phyloP scores from a whole-genome alignment of 2,797 vertebrate genomes.

The Cetoscarus ocellatus region DNA sequence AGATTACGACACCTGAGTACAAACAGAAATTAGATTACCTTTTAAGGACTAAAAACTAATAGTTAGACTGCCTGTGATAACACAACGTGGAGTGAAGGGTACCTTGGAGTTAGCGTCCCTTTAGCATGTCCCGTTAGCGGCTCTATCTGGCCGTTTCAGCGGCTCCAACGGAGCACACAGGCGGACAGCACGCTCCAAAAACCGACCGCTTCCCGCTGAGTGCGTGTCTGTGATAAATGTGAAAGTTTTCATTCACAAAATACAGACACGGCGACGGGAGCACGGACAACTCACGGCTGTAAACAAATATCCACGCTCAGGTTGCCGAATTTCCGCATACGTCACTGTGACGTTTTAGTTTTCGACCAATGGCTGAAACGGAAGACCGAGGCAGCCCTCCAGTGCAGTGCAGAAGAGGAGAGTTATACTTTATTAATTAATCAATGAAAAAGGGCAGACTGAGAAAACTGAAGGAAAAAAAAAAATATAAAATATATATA shows the following conservation, averaged over 20 bases:
- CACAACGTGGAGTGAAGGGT: constrained; percentile 5
- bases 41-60: neutral
- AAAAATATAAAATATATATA: too few species aligned
- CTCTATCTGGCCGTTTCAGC: too few species aligned
- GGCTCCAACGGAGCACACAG: too few species aligned
- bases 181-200: rapidly evolving
- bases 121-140: constrained; percentile 58
- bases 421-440: neutral
- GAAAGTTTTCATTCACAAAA: neutral
- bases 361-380: constrained; percentile 51
- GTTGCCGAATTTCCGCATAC: constrained; percentile 57
- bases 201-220: neutral
- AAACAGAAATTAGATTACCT: neutral
- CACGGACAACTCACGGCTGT: constrained; percentile 35
- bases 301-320: constrained; percentile 71
- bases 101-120: constrained; percentile 29
- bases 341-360: constrained; percentile 52
- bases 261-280: neutral
- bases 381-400: too few species aligned
- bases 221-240: neutral
- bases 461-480: too few species aligned
- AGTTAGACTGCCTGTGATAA: neutral
- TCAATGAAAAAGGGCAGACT: too few species aligned
- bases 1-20: neutral
- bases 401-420: neutral